Percentiles rank a stretch among this genome's conserved stretches.
phyloP scores from a whole-genome alignment of 64 coral and sea anemone species.

The Dendronephthya gigantea region DNA sequence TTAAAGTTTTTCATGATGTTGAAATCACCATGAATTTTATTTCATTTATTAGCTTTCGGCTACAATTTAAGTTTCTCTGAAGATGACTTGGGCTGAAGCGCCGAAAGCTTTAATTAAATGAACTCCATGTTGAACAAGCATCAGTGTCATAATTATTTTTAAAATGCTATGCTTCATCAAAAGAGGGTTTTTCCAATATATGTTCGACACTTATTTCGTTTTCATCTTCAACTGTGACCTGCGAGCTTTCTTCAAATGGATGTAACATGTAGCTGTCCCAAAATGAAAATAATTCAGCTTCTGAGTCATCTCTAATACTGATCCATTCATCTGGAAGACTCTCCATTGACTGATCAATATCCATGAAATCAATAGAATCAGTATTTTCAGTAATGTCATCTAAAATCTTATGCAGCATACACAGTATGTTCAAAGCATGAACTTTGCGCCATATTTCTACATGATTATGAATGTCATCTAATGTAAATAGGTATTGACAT shows the following conservation, averaged over 20 bases:
- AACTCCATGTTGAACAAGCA: not conserved
- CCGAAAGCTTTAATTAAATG: not conserved
- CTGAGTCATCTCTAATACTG: constrained; percentile 5
- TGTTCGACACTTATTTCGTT: not conserved
- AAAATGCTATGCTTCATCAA: not conserved
- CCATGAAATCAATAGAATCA: not conserved
- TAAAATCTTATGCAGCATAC: not conserved
- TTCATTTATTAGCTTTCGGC: too few species aligned
- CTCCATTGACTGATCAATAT: constrained; percentile 1
- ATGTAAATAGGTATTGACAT: not conserved
- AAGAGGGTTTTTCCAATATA: not conserved
- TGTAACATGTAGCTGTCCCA: not conserved
- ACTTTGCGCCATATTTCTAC: constrained; percentile 3
- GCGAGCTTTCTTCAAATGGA: not conserved
- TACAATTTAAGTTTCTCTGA: too few species aligned
- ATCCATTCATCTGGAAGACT: not conserved
- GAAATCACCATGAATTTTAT: too few species aligned
- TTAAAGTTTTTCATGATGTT: too few species aligned
- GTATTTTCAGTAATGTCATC: not conserved
- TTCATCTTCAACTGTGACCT: not conserved
- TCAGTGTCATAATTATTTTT: not conserved
- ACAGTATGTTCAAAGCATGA: not conserved
- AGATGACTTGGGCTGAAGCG: too few species aligned
- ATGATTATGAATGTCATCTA: not conserved
- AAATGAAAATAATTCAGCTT: not conserved